Base-by-base conservation (phyloP, 2,888 invertebrate genomes). In the Margaritifera margaritifera region DNA sequence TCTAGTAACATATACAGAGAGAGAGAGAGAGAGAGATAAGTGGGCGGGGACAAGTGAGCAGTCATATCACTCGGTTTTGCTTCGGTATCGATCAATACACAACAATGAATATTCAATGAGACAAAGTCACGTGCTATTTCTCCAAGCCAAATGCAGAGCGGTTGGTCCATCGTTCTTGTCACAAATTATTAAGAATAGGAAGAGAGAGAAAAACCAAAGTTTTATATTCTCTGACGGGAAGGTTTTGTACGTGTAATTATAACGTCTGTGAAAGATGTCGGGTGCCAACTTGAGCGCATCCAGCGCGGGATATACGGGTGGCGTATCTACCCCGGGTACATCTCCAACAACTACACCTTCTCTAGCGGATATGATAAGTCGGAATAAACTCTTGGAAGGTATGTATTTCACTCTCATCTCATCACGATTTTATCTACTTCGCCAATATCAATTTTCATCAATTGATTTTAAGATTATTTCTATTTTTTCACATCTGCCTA, bases 331-430 rank as follows among this genome's bases (percentile, higher is more conserved):
- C 62, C 50, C 71, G 52, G 80, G 77, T 58, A 75, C 76, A 65
- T 72, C 80, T 18, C 75, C 73, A 19, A 79, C 77, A 42, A 77
- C 80, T n/a, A 78, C 83, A 56, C 76, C 84, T 52, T 76, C 80
- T 22, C 76, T 87, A 50, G 82, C 81, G 55, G 84, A 87, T 65
- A 86, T 87, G 87, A 83, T 87, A 53, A 83, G 84, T 69, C 74
- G 86, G 75, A 87, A 85, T 73, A 87, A 87, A 71, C 83, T 85
- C 71, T 73, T 87, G 24, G 87, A 87, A 86, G 86, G 86, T 86
- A 80, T 78, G 83, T 68, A 25, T 4, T 6, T 31, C 22, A n/a
- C 24, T 72, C 71, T 20, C 24, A n/a, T 24, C 56, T 51, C 31
- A 50, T 51, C 56, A 27, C 24, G 25, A 53, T 42, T 18, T 22